A percentile compares a stretch with the other conserved stretches of the same genome.
phyloP scores from a whole-genome alignment of 2,888 invertebrate genomes.

The Horisme vitalbata region DNA sequence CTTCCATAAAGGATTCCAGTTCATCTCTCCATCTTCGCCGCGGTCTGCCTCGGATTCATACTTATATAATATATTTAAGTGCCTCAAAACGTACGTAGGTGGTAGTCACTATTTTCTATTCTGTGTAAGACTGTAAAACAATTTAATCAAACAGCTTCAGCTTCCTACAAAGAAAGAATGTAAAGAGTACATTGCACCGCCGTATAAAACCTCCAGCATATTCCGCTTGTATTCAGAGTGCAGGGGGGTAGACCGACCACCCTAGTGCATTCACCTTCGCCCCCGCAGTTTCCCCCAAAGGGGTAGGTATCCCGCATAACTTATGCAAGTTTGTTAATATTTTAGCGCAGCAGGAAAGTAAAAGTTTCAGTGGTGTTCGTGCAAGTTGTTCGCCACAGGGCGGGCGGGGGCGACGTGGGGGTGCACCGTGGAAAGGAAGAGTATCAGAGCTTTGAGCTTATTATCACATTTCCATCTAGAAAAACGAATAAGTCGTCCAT shows the following conservation, averaged over 20 bases:
- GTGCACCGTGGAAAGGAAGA: conserved; percentile 24
- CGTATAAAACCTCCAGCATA: conserved; percentile 41
- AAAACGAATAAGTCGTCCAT: too few species aligned
- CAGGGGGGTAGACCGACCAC: conserved; percentile 37
- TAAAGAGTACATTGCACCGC: conserved; percentile 49
- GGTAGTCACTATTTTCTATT: too few species aligned
- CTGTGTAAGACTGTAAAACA: conserved; percentile 17
- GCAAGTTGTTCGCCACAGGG: conserved; percentile 6
- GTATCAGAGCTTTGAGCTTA: conserved; percentile 5
- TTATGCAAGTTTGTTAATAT: conserved; percentile 79
- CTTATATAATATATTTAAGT: too few species aligned
- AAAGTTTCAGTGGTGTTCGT: conserved; percentile 49
- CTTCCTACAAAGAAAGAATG: conserved; percentile 46
- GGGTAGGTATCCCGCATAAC: conserved; percentile 47
- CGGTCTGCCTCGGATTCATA: too few species aligned
- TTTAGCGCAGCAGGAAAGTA: conserved; percentile 73
- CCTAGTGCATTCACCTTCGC: conserved; percentile 60
- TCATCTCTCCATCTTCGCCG: too few species aligned
- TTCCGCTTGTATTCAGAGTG: conserved; percentile 42
- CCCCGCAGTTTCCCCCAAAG: conserved; percentile 26
- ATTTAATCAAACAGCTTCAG: conserved; percentile 32
- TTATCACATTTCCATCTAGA: too few species aligned
- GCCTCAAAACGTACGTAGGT: too few species aligned
- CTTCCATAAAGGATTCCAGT: too few species aligned
- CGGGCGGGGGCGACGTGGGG: background rate